phyloP scores from a whole-genome alignment of 1,140 invertebrate genomes.

The Aradophagus sp. region DNA sequence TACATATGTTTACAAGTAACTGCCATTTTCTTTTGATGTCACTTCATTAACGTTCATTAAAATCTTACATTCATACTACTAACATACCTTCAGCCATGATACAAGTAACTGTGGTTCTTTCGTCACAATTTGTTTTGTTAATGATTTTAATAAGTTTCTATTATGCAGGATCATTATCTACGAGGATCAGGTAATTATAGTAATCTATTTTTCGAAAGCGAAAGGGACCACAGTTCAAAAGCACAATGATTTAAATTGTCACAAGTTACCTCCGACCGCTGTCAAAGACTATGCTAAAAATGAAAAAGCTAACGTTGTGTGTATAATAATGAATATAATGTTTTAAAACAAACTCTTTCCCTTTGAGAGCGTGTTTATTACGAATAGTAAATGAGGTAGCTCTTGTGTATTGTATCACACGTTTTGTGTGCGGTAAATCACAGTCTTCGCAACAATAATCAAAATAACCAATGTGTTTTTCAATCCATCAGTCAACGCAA shows the following conservation, averaged over 20 bases:
- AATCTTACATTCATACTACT: neutral
- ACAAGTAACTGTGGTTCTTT: slow-evolving; percentile 33
- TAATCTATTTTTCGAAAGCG: slow-evolving; percentile 10
- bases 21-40: slow-evolving; percentile 29
- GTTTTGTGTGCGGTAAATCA: slow-evolving; percentile 29
- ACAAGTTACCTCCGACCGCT: slow-evolving; percentile 9
- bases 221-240: slow-evolving; percentile 21
- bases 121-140: slow-evolving; percentile 6
- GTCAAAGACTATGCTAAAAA: slow-evolving; percentile 26
- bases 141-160: slow-evolving; percentile 32
- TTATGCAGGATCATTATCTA: slow-evolving; percentile 21
- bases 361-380: slow-evolving; percentile 39
- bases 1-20: too few species aligned
- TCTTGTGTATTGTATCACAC: slow-evolving; percentile 38
- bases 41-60: slow-evolving; percentile 5
- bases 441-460: slow-evolving; percentile 35
- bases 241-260: slow-evolving; percentile 10
- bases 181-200: slow-evolving; percentile 43
- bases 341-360: too few species aligned
- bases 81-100: slow-evolving; percentile 15
- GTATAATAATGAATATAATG: too few species aligned
- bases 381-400: slow-evolving; percentile 17
- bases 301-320: too few species aligned
- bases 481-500: neutral
- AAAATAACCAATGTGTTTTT: slow-evolving; percentile 40